Base-by-base conservation (phyloP, 1,140 invertebrate genomes). In the Ceratitis capitata region DNA sequence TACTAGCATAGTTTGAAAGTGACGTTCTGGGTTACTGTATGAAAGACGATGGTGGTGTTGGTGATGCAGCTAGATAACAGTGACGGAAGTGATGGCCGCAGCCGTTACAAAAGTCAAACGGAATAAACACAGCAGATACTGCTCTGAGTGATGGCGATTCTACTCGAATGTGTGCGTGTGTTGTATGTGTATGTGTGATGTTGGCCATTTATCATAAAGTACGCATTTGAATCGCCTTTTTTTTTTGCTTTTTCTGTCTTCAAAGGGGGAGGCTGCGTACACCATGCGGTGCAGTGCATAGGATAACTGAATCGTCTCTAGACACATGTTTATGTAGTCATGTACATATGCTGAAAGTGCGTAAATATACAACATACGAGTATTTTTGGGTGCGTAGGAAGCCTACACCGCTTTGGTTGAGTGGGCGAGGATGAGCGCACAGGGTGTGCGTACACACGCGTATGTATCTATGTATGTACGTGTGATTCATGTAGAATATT, bases 321-420 rank as follows among this genome's bases (percentile, higher is more conserved):
- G n/a, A n/a, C n/a, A n/a, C n/a, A n/a, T n/a, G n/a, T n/a, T n/a
- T n/a, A n/a, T n/a, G n/a, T n/a, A n/a, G n/a, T n/a, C n/a, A 26
- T 26, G 29, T 61, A 6, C n/a, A 26, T 56, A 26, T 61, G 5
- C 23, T 1, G 56, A 61, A 19, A 23, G n/a, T 78, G 35, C 6
- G 39, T 47, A 78, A 78, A 78, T 23, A 78, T 78, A 39, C 69
- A 78, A 78, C 69, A 78, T 78, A 47, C 69, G 69, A 78, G 39
- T n/a, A 23, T 23, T 6, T 74, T n/a, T 1, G 19, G 5, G 35
- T 45, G 5, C 19, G n/a, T 69, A 23, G n/a, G 53, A 6, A 23
- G 7, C 32, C 39, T 78, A 19, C 10, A 12, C 12, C 45, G 39
- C 26, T n/a, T 45, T 45, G 39, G 69, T 35, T 78, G 69, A 78